These are phyloP conservation scores for Linepithema humile DNA, from an alignment of 1,140 invertebrate genomes.

Conservation along the genomic window DNA sequence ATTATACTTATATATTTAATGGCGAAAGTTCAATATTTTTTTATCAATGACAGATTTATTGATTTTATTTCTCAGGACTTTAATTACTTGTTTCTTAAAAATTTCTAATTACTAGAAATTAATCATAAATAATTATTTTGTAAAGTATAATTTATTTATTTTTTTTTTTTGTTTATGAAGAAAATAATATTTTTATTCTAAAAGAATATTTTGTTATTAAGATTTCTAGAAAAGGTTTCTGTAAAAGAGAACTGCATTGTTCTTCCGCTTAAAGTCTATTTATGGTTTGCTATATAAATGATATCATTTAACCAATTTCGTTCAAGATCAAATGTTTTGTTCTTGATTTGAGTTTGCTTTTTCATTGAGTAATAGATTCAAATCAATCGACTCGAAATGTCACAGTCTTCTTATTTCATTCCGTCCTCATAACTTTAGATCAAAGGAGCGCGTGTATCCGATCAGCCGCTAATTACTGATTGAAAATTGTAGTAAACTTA, in stretches of 20 bases:
- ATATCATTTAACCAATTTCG: neutral
- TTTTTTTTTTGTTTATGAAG: neutral
- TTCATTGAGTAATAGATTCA: neutral
- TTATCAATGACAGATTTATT: neutral
- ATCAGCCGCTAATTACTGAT: constrained; percentile 14
- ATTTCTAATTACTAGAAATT: too few species aligned
- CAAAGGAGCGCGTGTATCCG: neutral
- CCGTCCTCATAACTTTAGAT: neutral
- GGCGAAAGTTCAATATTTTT: neutral
- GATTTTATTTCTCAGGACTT: too few species aligned
- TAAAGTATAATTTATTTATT: neutral
- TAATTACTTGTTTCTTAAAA: too few species aligned
- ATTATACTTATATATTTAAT: neutral
- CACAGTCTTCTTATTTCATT: neutral
- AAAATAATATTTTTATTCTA: too few species aligned
- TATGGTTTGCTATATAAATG: neutral
- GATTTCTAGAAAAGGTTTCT: neutral
- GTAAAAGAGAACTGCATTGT: neutral
- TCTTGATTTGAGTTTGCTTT: neutral
- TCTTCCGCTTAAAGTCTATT: neutral
- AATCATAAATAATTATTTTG: too few species aligned
- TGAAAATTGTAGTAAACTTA: neutral
- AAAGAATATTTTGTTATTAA: neutral
- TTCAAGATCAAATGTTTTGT: neutral
- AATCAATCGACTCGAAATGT: neutral